Conservation (phyloP, 2,113 vertebrate species). For the Thunnus maccoyii region DNA sequence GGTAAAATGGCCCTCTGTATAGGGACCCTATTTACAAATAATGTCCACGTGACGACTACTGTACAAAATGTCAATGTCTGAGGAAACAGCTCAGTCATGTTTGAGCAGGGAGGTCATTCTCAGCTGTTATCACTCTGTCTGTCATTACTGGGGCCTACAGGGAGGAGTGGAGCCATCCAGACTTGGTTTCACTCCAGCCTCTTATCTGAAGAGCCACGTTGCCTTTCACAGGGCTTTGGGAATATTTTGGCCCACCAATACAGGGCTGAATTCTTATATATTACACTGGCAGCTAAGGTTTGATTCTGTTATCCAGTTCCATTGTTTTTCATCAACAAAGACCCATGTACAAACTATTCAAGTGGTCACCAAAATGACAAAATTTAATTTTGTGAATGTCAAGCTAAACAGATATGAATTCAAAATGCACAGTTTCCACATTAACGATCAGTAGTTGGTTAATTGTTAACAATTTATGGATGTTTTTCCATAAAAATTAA, state of each 20-base stretch:
- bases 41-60: slow-evolving; percentile 10
- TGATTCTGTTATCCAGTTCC: neutral
- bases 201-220: slow-evolving; percentile 62
- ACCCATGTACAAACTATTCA: neutral
- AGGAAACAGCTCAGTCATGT: slow-evolving; percentile 39
- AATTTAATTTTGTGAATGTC: no score
- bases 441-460: no score
- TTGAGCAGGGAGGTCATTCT: slow-evolving; percentile 58
- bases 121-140: slow-evolving; percentile 66
- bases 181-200: slow-evolving; percentile 42
- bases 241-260: neutral
- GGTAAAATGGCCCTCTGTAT: neutral
- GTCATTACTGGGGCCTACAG: slow-evolving; percentile 44
- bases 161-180: slow-evolving; percentile 34
- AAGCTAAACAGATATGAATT: no score
- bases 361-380: neutral
- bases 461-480: no score
- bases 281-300: neutral
- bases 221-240: slow-evolving; percentile 16
- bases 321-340: neutral
- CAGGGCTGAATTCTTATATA: neutral
- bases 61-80: slow-evolving; percentile 54
- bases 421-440: no score
- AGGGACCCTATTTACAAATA: slow-evolving; percentile 29
- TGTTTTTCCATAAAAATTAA: no score